These are phyloP conservation scores for Lucilia cuprina DNA, from an alignment of 1,140 invertebrate genomes.

Conservation along the genomic window DNA sequence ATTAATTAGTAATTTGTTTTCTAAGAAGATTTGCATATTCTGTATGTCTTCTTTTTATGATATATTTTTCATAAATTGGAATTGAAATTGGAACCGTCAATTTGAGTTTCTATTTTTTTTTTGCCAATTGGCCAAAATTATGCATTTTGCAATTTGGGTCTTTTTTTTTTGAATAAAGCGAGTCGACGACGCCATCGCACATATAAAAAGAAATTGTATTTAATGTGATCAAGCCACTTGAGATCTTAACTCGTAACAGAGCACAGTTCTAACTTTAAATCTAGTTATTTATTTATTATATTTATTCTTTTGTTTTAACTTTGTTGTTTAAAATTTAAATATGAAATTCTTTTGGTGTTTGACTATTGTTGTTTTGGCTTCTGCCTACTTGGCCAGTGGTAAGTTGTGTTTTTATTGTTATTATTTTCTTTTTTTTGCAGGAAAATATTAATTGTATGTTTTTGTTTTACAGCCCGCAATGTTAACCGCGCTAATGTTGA, in stretches of 20 bases:
- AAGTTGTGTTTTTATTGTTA: background rate
- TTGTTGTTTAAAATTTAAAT: background rate
- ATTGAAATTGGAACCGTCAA: background rate
- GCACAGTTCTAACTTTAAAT: background rate
- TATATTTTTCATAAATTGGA: background rate
- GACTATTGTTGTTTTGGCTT: constrained; percentile 5
- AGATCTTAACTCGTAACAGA: background rate
- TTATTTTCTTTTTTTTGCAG: background rate
- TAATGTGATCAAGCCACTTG: background rate
- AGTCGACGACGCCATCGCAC: background rate
- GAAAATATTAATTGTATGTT: background rate
- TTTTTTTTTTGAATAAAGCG: background rate
- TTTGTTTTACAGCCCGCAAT: background rate
- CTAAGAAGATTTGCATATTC: background rate
- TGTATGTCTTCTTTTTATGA: background rate
- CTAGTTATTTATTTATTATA: too few species aligned
- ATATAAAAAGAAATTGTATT: constrained; percentile 13
- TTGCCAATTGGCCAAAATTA: background rate
- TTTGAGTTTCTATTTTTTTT: background rate
- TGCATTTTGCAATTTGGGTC: constrained; percentile 26
- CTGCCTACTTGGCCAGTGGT: constrained; percentile 31
- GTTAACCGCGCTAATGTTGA: background rate
- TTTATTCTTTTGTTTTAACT: background rate
- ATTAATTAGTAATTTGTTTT: background rate
- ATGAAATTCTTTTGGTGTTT: constrained; percentile 26